These are phyloP conservation scores for Apis laboriosa DNA, from an alignment of 1,140 invertebrate species.

Conservation along the genomic window DNA sequence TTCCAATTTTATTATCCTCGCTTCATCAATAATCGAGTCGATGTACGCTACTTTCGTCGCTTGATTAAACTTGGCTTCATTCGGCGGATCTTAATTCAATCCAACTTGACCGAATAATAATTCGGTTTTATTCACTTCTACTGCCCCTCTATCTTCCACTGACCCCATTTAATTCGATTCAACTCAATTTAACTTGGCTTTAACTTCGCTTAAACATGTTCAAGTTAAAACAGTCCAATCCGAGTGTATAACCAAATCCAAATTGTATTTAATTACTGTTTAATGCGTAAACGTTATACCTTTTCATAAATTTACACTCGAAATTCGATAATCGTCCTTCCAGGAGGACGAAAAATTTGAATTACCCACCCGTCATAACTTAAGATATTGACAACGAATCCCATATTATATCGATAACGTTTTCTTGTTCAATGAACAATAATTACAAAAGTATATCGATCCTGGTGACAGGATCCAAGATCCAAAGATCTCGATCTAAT, in stretches of 20 bases:
- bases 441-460: neutral
- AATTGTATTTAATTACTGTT: neutral
- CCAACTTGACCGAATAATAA: neutral
- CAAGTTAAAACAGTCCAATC: neutral
- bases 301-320: too few species aligned
- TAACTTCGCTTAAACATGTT: neutral
- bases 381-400: too few species aligned
- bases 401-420: too few species aligned
- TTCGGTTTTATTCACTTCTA: neutral
- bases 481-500: neutral
- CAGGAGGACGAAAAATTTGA: too few species aligned
- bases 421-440: too few species aligned
- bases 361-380: too few species aligned
- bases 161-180: neutral
- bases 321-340: too few species aligned
- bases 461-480: too few species aligned
- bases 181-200: neutral
- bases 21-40: neutral
- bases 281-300: too few species aligned
- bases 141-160: neutral
- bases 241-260: neutral
- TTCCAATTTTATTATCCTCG: too few species aligned
- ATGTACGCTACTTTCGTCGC: too few species aligned
- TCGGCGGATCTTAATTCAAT: neutral
- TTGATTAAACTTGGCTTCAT: neutral